Evolutionary conservation across 2,113 vertebrate genomes (phyloP), one percentile per base, ranked within the genome.

Genomic region (Lasiurus borealis): DNA sequence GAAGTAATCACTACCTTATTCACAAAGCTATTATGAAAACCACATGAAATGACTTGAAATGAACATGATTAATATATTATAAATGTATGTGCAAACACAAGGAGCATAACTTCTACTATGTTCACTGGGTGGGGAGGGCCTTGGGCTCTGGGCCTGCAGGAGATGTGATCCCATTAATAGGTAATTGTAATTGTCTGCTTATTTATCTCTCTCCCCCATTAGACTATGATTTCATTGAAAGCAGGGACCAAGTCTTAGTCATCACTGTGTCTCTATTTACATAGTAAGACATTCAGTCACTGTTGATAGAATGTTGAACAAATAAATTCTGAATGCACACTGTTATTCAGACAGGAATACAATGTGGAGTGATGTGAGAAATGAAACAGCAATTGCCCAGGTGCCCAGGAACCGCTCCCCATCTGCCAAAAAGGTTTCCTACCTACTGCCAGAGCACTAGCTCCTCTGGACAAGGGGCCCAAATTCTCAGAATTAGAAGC

Each of bases 151-250:
- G 13, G 16, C 29, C 34, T 66, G 16, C 7, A 31, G 31, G 40
- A 29, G 40, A 48, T 81, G 36, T 40, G 29, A 66, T 4, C 31
- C 52, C 36, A 8, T n/a, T 34, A 68, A 21, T 27, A 8, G 25
- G 15, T 23, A 6, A 29, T 5, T 81, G 14, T 27, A 21, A 44
- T 13, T 54, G 1, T 80, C 10, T 18, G 2, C 27, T n/a, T 78
- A 7, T 29, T 48, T 68, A 31, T 44, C 81, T 71, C 57, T 36
- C 14, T 44, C 52, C 46, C 36, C 59, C 48, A 50, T 52, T 64
- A 88, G 15, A 57, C 73, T 88, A 18, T 3, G 16, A 88, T 94
- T 88, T 91, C 94, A 93, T 93, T 77, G 82, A 96, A 83, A 78
- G 88, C 71, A 66, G 69, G 2, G 40, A 69, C 40, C 25, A 19